Percentiles rank a stretch among this genome's conserved stretches.
Conservation (phyloP, 1,140 invertebrate species). For the Tetragnatha versicolor region DNA sequence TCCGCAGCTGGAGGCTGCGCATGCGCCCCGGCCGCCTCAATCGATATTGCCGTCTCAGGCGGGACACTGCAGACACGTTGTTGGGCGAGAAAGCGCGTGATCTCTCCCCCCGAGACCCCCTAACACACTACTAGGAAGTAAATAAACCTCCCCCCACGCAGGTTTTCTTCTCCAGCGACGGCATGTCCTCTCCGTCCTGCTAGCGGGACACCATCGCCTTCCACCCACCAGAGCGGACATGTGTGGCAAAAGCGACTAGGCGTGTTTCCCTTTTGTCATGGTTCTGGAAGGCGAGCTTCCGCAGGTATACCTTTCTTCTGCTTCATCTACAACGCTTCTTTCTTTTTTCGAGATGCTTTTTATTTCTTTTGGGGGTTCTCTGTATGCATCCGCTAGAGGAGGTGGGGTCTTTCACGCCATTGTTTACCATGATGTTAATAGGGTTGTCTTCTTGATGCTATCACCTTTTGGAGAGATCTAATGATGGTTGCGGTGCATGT, state of each 20-base stretch:
- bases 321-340: no score
- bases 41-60: constrained; percentile 49
- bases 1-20: constrained; percentile 33
- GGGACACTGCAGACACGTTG: constrained; percentile 47
- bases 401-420: no score
- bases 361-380: no score
- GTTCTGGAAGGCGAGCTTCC: constrained; percentile 25
- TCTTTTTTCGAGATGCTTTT: no score
- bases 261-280: not conserved
- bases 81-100: constrained; percentile 37
- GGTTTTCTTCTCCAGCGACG: not conserved
- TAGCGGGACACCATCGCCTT: not conserved
- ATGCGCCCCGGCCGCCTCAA: not conserved
- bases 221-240: not conserved
- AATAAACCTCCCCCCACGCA: no score
- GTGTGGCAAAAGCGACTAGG: not conserved
- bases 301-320: not conserved
- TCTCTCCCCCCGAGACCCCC: not conserved
- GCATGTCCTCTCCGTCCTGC: not conserved
- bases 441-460: no score
- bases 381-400: no score
- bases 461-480: no score
- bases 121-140: constrained; percentile 13
- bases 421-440: no score
- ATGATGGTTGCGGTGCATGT: no score